Evolutionary conservation across 2,797 vertebrate genomes (phyloP).

Genomic region (Telmatherina bonti): DNA sequence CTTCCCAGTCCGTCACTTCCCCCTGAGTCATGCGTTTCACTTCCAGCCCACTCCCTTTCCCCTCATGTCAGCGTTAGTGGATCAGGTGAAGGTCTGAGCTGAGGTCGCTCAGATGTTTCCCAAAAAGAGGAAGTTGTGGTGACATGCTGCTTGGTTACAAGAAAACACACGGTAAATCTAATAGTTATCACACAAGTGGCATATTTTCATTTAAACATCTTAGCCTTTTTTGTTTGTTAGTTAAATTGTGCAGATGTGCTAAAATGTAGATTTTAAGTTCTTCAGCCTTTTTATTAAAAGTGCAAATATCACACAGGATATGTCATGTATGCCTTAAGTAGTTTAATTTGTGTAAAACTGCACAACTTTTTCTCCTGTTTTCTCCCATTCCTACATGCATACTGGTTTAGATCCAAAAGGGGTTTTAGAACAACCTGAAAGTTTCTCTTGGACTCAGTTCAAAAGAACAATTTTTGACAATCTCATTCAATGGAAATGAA

Average conservation of each 20-base stretch:
- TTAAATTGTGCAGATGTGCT: slow-evolving; percentile 1
- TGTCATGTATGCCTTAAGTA: slow-evolving; percentile 39
- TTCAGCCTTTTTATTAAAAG: not conserved
- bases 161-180: slow-evolving; percentile 27
- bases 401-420: slow-evolving; percentile 9
- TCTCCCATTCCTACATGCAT: not conserved
- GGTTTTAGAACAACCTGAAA: not conserved
- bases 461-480: slow-evolving; percentile 37
- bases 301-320: not conserved
- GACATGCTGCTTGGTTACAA: slow-evolving; percentile 15
- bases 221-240: not conserved
- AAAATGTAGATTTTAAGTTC: not conserved
- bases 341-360: slow-evolving; percentile 19
- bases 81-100: slow-evolving; percentile 25
- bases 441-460: slow-evolving; percentile 7
- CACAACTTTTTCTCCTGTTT: not conserved
- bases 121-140: slow-evolving; percentile 30
- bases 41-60: slow-evolving; percentile 32
- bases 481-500: slow-evolving; percentile 45
- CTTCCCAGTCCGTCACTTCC: slow-evolving; percentile 39
- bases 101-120: slow-evolving; percentile 39
- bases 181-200: not conserved
- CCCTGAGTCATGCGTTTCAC: slow-evolving; percentile 54
- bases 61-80: slow-evolving; percentile 32
- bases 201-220: slow-evolving; percentile 5